phyloP scores from a whole-genome alignment of 1,140 invertebrate genomes.

The Dreissena rostriformis region DNA sequence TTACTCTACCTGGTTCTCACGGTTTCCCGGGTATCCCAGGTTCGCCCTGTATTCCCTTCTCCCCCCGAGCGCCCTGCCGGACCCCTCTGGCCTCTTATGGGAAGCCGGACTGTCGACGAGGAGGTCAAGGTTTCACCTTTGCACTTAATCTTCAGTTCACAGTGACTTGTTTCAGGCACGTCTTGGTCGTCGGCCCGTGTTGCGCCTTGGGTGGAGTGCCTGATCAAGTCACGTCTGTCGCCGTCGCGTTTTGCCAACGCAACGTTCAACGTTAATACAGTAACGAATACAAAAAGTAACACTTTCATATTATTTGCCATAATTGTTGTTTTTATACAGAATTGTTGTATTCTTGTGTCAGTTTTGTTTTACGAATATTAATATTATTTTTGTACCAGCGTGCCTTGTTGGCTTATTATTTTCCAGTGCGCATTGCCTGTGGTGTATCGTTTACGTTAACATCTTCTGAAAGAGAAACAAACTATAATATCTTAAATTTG shows the following conservation, averaged over 20 bases:
- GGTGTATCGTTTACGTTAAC: too few relatives aligned
- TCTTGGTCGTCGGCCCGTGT: conserved; percentile 45
- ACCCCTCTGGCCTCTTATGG: conserved; percentile 72
- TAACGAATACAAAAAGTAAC: too few relatives aligned
- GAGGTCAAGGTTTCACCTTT: conserved; percentile 55
- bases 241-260: background rate
- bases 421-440: too few relatives aligned
- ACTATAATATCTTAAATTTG: too few relatives aligned
- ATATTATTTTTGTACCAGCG: too few relatives aligned
- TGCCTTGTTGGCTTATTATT: too few relatives aligned
- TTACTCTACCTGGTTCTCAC: conserved; percentile 57
- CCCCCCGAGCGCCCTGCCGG: conserved; percentile 66
- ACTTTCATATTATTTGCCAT: too few relatives aligned
- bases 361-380: too few relatives aligned
- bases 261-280: too few relatives aligned
- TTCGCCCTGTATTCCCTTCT: conserved; percentile 69
- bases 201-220: background rate
- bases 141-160: conserved; percentile 73
- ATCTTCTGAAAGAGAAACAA: too few relatives aligned
- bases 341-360: too few relatives aligned
- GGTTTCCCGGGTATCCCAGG: conserved; percentile 66
- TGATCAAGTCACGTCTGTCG: background rate
- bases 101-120: conserved; percentile 69
- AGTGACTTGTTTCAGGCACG: conserved; percentile 54
- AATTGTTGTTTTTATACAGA: too few relatives aligned